Conservation (phyloP, 2,797 vertebrate species). For the Eulemur coronatus region DNA sequence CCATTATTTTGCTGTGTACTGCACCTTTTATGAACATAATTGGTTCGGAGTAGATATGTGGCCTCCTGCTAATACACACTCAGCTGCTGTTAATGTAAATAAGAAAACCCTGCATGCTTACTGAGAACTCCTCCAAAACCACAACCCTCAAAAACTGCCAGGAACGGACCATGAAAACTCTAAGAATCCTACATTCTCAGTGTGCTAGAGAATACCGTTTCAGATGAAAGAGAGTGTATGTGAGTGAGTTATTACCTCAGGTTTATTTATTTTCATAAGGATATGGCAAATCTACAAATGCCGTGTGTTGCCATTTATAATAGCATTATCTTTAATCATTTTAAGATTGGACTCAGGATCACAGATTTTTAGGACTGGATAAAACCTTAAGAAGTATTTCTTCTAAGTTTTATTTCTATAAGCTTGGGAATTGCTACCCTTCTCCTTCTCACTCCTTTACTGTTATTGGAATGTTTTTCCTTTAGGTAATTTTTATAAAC, state of each 20-base stretch:
- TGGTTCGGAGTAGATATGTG: slow-evolving; percentile 34
- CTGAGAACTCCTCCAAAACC: not conserved
- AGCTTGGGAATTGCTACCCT: not conserved
- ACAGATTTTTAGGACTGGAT: not conserved
- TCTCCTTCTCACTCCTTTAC: not conserved
- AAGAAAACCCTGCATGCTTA: not conserved
- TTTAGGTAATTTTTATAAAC: not conserved
- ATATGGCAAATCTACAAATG: not conserved
- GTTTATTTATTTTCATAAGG: not conserved
- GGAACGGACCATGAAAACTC: not conserved
- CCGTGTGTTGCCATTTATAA: not conserved
- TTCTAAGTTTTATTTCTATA: not conserved
- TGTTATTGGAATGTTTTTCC: not conserved
- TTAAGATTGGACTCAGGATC: not conserved
- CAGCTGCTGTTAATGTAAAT: slow-evolving; percentile 10
- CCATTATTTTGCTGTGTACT: slow-evolving; percentile 63
- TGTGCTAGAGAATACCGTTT: not conserved
- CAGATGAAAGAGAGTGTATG: rapidly evolving
- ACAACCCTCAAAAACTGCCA: not conserved
- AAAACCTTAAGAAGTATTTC: not conserved
- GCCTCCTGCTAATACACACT: slow-evolving; percentile 30
- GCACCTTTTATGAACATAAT: slow-evolving; percentile 58
- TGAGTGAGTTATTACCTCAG: not conserved
- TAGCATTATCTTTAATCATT: not conserved
- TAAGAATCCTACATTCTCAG: not conserved